These are phyloP conservation scores for Crossocerus cetratus DNA, from an alignment of 2,888 invertebrate genomes.

Conservation along the genomic window DNA sequence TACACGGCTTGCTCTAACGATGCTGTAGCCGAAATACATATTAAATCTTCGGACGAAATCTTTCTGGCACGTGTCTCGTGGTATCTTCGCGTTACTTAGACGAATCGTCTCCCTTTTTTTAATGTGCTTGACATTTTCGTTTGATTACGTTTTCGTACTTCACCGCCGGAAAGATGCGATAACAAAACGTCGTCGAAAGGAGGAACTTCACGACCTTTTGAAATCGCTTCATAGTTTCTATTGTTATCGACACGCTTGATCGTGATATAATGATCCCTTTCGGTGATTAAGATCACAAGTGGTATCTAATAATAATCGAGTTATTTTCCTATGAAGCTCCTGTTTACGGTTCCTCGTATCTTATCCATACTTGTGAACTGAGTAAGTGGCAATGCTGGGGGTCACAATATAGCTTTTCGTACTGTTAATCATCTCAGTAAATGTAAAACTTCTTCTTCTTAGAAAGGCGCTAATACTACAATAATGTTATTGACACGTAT, in stretches of 20 bases:
- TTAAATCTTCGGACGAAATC: slow-evolving; percentile 5
- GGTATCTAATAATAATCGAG: too few relatives aligned
- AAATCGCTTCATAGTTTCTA: too few relatives aligned
- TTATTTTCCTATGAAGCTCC: too few relatives aligned
- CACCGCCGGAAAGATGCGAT: slow-evolving; percentile 5
- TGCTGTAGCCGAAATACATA: slow-evolving; percentile 33
- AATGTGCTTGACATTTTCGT: slow-evolving; percentile 39
- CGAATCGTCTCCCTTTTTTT: slow-evolving; percentile 19
- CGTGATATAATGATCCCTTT: too few relatives aligned
- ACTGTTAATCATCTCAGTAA: too few relatives aligned
- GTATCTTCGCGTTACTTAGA: slow-evolving; percentile 15
- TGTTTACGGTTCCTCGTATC: too few relatives aligned
- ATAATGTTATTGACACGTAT: not conserved
- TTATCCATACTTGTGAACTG: too few relatives aligned
- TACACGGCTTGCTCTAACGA: slow-evolving; percentile 12
- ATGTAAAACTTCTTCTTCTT: too few relatives aligned
- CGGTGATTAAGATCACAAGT: too few relatives aligned
- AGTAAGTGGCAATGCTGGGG: too few relatives aligned
- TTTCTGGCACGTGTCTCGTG: slow-evolving; percentile 4
- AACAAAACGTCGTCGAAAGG: slow-evolving; percentile 49
- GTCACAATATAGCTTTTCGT: too few relatives aligned
- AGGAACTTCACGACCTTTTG: slow-evolving; percentile 35
- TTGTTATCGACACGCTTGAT: too few relatives aligned
- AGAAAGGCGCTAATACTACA: not conserved
- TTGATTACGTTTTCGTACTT: slow-evolving; percentile 11